Evolutionary conservation across 2,888 invertebrate species (phyloP), one percentile per base, ranked within the genome.

Genomic region (Amphipoea lucens): DNA sequence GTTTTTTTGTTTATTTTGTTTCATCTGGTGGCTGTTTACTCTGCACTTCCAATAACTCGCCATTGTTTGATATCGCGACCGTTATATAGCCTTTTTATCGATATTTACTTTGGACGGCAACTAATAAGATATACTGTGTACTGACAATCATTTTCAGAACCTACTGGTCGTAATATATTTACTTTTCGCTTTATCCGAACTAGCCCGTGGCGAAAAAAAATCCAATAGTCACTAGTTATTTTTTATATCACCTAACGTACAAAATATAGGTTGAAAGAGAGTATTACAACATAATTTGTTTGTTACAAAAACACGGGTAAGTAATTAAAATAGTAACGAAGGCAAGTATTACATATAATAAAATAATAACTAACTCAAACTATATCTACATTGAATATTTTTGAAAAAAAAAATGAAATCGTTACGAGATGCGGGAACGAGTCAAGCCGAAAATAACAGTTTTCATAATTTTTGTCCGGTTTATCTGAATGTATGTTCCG

Each of bases 31-130:
- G 71, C 48, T 89, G 80, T 91, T 91, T 91, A 85, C 77, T 78
- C 80, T 63, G 72, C 71, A 42, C 77, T 87, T 88, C 82, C 90
- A 91, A 91, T 91, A 91, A 85, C 76, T 81, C 66, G 70, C 69
- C 81, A 69, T 86, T 91, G 89, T 91, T 91, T 87, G 87, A 84
- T 86, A 86, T 86, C 71, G 78, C 67, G 79, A 77, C 73, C 81
- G 83, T 36, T 36, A 36, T 82, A 86, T 80, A 76, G 80, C 81
- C 70, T 81, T 85, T 85, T 88, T 87, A 82, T 82, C 65, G 79
- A 40, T 84, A 87, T 89, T 88, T 88, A 78, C 76, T 86, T 83
- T 85, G 80, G 78, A 76, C 80, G 65, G 84, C 72, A 84, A 74
- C 83, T 88, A 86, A 89, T 86, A 89, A 70, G 74, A 73, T 74